Evolutionary conservation across 2,797 vertebrate genomes (phyloP).

Genomic region (Neosilurus mollespiculum): DNA sequence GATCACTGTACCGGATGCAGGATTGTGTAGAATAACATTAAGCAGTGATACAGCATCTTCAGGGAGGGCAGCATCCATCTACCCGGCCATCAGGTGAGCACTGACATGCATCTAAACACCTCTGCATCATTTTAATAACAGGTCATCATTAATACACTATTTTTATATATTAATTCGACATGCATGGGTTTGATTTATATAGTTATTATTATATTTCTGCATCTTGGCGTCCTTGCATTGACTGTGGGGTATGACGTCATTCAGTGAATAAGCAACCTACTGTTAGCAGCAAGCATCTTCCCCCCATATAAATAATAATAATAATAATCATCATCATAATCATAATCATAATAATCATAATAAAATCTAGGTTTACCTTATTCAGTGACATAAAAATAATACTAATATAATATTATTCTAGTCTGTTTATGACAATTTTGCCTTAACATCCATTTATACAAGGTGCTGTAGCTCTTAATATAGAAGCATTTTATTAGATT

Average conservation of each 20-base stretch:
- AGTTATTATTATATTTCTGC: background rate
- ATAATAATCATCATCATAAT: constrained; percentile 4
- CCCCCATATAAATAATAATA: constrained; percentile 50
- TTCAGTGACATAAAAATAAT: background rate
- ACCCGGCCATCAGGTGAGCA: constrained; percentile 44
- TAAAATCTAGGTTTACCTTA: background rate
- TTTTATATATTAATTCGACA: background rate
- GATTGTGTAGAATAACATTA: background rate
- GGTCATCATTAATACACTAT: background rate
- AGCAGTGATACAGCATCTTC: constrained; percentile 40
- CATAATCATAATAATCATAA: constrained; percentile 39
- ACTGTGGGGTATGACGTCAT: constrained; percentile 26
- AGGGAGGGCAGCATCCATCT: constrained; percentile 16
- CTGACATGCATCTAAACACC: background rate
- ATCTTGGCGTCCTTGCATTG: constrained; percentile 13
- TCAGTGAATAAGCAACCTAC: background rate
- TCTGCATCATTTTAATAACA: background rate
- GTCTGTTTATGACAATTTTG: background rate
- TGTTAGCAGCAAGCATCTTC: constrained; percentile 33
- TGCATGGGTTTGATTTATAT: background rate
- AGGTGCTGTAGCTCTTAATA: background rate
- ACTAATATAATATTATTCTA: background rate
- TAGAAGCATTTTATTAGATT: background rate
- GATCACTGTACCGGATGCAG: background rate
- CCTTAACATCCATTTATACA: background rate